Percentiles rank a stretch among this genome's conserved stretches.
Conservation (phyloP, 2,797 vertebrate genomes). For the Okamejei kenojei region DNA sequence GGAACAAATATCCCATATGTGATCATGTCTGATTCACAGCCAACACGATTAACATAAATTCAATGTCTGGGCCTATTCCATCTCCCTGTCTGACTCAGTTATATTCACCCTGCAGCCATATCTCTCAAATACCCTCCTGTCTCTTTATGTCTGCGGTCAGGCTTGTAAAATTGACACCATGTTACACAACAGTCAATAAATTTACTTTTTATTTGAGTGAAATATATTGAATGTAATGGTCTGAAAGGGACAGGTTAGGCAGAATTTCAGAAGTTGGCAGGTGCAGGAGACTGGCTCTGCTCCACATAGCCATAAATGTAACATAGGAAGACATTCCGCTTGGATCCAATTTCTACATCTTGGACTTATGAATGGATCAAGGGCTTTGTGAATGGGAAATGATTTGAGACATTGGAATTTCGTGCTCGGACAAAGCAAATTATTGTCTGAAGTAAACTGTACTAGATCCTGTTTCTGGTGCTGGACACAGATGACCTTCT, state of each 20-base stretch:
- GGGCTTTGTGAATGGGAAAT: conserved; percentile 1
- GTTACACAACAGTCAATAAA: not conserved
- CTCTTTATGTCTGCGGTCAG: not conserved
- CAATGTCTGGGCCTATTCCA: not conserved
- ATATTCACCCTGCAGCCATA: not conserved
- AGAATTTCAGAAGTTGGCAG: not conserved
- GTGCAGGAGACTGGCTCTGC: too few relatives aligned
- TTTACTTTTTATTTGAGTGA: not conserved
- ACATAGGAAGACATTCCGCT: not conserved
- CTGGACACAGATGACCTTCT: not conserved
- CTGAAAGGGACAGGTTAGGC: too few relatives aligned
- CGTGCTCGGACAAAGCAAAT: not conserved
- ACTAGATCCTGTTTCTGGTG: too few relatives aligned
- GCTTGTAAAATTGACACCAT: not conserved
- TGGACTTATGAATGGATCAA: not conserved
- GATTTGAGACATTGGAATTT: conserved; percentile 5
- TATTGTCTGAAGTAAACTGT: not conserved
- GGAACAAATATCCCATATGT: too few relatives aligned
- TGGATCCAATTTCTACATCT: not conserved
- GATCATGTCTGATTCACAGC: not conserved
- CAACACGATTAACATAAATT: not conserved
- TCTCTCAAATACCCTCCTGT: not conserved
- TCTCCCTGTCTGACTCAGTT: too few relatives aligned
- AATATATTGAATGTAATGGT: not conserved
- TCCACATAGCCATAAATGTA: not conserved